A percentile compares a stretch with the other conserved stretches of the same genome.
These are phyloP conservation scores for Scomber colias DNA, from an alignment of 2,113 vertebrate species.

Conservation along the genomic window DNA sequence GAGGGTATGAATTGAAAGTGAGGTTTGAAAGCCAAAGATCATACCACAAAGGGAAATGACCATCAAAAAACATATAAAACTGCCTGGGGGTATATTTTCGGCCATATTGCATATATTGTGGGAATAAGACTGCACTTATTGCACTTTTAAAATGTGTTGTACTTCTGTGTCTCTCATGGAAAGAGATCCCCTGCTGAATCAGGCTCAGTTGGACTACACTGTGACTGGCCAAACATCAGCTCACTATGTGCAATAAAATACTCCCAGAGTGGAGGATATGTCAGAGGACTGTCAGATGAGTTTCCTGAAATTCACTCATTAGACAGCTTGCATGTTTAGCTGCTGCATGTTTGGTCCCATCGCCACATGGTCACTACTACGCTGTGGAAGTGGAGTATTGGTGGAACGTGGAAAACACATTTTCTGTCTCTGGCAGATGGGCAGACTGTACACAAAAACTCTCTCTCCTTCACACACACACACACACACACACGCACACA, in stretches of 20 bases:
- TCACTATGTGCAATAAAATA: not conserved
- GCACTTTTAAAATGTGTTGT: not conserved
- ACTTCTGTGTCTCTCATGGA: not conserved
- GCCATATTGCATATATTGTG: not conserved
- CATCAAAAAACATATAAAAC: conserved; percentile 17
- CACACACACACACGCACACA: conserved; percentile 8
- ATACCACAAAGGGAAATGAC: conserved; percentile 10
- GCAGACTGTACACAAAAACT: conserved; percentile 31
- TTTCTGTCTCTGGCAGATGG: conserved; percentile 52
- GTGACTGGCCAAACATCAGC: conserved; percentile 31
- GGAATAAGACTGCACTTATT: not conserved
- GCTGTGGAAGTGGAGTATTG: conserved; percentile 23
- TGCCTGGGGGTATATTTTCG: not conserved
- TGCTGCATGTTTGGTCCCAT: conserved; percentile 10
- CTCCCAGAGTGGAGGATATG: conserved; percentile 1
- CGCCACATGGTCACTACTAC: conserved; percentile 39
- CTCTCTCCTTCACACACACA: not conserved
- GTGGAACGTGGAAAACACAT: not conserved
- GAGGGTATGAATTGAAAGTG: not conserved
- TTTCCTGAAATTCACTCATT: conserved; percentile 31
- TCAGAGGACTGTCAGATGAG: conserved; percentile 26
- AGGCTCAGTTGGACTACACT: not conserved
- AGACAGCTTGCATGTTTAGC: conserved; percentile 47
- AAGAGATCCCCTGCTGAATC: not conserved
- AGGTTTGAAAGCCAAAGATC: conserved; percentile 27